These are phyloP conservation scores for Xestia ashworthii DNA, from an alignment of 2,888 invertebrate species.

Conservation along the genomic window DNA sequence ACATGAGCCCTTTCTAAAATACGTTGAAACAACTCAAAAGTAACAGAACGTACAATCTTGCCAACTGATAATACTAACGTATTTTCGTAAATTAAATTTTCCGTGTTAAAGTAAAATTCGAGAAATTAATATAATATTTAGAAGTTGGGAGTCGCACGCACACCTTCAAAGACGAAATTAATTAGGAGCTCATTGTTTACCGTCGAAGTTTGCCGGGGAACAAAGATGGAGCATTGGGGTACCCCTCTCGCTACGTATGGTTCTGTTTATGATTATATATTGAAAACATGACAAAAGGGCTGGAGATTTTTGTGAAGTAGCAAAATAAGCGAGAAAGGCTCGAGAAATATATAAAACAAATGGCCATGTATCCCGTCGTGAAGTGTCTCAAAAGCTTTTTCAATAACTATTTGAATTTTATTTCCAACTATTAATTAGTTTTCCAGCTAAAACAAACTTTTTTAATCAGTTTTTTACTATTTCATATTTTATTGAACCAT, in stretches of 20 bases:
- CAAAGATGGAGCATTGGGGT: conserved; percentile 58
- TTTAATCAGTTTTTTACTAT: too few relatives aligned
- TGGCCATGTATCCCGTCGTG: too few relatives aligned
- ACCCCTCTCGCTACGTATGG: conserved; percentile 36
- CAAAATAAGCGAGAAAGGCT: background rate
- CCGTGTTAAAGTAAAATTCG: conserved; percentile 55
- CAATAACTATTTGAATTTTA: too few relatives aligned
- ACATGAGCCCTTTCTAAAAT: background rate
- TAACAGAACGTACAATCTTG: conserved; percentile 43
- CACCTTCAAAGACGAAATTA: conserved; percentile 70
- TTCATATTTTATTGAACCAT: too few relatives aligned
- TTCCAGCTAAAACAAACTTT: too few relatives aligned
- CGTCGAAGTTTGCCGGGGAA: conserved; percentile 64
- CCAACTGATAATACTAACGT: conserved; percentile 58
- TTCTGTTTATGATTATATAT: conserved; percentile 51
- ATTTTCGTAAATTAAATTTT: conserved; percentile 57
- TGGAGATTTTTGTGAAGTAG: conserved; percentile 8
- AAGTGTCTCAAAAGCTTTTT: too few relatives aligned
- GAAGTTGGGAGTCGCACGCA: conserved; percentile 60
- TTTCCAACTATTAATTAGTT: too few relatives aligned
- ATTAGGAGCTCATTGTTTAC: conserved; percentile 75
- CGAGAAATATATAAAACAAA: background rate
- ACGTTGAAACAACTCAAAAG: conserved; percentile 25
- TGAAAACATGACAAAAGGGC: conserved; percentile 24
- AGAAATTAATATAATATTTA: conserved; percentile 64